Evolutionary conservation across 2,888 invertebrate genomes (phyloP).

Genomic region (Macaria notata): DNA sequence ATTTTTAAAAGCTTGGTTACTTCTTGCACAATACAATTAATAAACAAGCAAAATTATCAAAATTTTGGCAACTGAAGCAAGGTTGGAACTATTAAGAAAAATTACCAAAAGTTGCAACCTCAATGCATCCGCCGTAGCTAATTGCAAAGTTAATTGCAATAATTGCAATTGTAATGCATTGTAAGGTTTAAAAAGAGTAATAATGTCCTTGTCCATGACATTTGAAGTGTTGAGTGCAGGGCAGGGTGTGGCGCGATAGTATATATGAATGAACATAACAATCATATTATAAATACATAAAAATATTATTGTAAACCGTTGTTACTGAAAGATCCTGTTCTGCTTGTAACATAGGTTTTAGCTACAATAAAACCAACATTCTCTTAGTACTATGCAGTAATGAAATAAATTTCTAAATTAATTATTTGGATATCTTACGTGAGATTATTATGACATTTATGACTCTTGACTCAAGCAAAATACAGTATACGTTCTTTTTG

Average conservation of each 20-base stretch:
- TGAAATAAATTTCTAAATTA: no score
- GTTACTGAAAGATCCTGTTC: no score
- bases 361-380: no score
- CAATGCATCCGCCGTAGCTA: conserved; percentile 30
- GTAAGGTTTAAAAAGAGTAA: neutral
- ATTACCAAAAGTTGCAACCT: conserved; percentile 35
- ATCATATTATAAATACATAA: neutral
- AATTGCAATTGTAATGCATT: conserved; percentile 6
- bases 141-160: conserved; percentile 15
- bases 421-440: no score
- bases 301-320: no score
- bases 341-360: no score
- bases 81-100: conserved; percentile 39
- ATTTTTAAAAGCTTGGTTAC: no score
- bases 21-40: no score
- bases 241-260: neutral
- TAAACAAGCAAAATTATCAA: conserved; percentile 7
- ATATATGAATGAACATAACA: neutral
- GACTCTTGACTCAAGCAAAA: no score
- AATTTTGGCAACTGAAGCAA: conserved; percentile 35
- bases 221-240: conserved; percentile 5
- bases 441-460: no score
- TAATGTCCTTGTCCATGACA: conserved; percentile 10
- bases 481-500: no score
- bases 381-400: no score